These are phyloP conservation scores for Propithecus perrieri DNA, from an alignment of 2,797 vertebrate species.

Conservation along the genomic window DNA sequence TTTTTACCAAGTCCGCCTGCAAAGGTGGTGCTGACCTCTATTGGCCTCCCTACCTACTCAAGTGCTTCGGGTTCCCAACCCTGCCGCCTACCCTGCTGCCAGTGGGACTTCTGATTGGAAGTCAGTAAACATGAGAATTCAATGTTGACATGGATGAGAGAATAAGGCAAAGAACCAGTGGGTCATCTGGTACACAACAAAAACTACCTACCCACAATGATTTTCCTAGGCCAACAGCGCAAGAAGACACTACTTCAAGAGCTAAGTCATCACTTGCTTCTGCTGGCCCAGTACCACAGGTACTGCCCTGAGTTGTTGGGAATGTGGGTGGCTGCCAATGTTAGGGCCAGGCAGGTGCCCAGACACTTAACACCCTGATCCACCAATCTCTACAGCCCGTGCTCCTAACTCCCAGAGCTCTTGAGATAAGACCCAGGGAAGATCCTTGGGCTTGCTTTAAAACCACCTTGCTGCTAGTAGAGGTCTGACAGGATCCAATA, in stretches of 20 bases:
- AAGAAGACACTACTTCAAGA: slow-evolving; percentile 25
- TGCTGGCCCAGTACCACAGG: slow-evolving; percentile 34
- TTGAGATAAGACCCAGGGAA: slow-evolving; percentile 32
- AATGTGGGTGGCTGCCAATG: neutral
- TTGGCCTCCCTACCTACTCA: neutral
- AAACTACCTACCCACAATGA: slow-evolving; percentile 38
- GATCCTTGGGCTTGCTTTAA: neutral
- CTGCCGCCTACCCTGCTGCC: neutral
- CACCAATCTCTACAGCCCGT: neutral
- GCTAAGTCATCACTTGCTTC: slow-evolving; percentile 31
- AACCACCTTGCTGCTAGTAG: neutral
- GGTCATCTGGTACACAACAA: slow-evolving; percentile 55
- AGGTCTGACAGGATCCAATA: slow-evolving; percentile 15
- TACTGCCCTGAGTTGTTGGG: slow-evolving; percentile 59
- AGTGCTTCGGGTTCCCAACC: slow-evolving; percentile 7
- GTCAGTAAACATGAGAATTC: slow-evolving; percentile 34
- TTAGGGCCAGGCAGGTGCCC: neutral
- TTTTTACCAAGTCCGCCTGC: neutral
- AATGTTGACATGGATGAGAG: slow-evolving; percentile 32
- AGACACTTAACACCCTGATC: neutral
- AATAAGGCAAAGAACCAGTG: slow-evolving; percentile 7
- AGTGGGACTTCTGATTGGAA: slow-evolving; percentile 16
- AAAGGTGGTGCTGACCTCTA: neutral
- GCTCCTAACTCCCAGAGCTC: slow-evolving; percentile 18
- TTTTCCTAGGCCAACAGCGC: slow-evolving; percentile 28